Conservation (phyloP, 2,113 vertebrate species). For the Rynchops niger region DNA sequence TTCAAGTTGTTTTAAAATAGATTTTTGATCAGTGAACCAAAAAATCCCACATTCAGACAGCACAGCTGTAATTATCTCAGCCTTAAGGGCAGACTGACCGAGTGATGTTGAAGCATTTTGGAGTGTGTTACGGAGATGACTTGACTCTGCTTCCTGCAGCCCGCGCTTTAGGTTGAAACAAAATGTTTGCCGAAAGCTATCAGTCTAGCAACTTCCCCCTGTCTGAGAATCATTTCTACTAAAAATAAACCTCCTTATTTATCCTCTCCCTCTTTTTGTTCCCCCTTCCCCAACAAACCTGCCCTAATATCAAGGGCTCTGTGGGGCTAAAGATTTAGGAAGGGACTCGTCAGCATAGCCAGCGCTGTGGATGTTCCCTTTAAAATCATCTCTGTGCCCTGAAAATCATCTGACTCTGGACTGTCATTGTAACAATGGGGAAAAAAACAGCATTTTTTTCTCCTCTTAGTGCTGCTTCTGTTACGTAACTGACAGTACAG, state of each 20-base stretch:
- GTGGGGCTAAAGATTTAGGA: not conserved
- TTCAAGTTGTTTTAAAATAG: not conserved
- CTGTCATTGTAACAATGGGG: not conserved
- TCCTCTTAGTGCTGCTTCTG: not conserved
- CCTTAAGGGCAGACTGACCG: conserved; percentile 7
- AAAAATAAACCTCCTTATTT: not conserved
- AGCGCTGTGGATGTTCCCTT: not conserved
- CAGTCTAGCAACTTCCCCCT: not conserved
- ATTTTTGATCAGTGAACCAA: conserved; percentile 28
- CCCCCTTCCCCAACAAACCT: not conserved
- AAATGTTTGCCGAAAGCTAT: not conserved
- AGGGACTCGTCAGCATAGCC: not conserved
- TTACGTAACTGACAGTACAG: conserved; percentile 8
- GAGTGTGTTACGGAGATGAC: not conserved
- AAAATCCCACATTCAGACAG: conserved; percentile 3
- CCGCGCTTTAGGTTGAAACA: not conserved
- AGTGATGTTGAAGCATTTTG: not conserved
- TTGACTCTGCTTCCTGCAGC: not conserved
- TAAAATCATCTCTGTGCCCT: not conserved
- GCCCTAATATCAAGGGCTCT: not conserved
- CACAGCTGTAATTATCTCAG: not conserved
- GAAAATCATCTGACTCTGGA: not conserved
- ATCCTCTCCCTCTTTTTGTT: not conserved
- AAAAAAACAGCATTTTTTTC: not conserved
- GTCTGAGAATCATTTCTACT: not conserved